Percentiles rank a stretch among this genome's conserved stretches.
Conservation (phyloP, 2,888 invertebrate genomes). For the Chrysolina oricalcia region DNA sequence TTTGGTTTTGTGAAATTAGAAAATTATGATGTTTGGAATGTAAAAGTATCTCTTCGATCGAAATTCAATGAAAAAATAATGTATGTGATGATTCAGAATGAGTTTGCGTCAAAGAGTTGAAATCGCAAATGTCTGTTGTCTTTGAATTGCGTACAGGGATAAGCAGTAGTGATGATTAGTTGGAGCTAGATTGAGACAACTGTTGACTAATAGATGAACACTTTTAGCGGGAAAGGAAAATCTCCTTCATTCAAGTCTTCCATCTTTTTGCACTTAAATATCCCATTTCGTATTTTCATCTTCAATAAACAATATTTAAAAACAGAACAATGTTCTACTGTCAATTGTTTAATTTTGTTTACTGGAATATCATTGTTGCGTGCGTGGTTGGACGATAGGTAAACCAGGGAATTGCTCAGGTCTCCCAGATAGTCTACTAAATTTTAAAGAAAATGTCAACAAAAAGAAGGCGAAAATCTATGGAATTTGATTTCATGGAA, state of each 20-base stretch:
- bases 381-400: conserved; percentile 41
- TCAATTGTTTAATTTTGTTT: conserved; percentile 64
- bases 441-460: too few species aligned
- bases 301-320: conserved; percentile 71
- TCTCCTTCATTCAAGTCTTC: conserved; percentile 55
- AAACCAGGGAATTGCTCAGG: neutral
- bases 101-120: too few species aligned
- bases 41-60: neutral
- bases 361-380: conserved; percentile 63
- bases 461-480: neutral
- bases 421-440: neutral
- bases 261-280: conserved; percentile 59
- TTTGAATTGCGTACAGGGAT: conserved; percentile 35
- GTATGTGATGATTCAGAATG: too few species aligned
- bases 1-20: too few species aligned
- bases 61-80: neutral
- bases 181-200: conserved; percentile 40
- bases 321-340: conserved; percentile 72
- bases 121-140: conserved; percentile 8
- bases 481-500: neutral
- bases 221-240: conserved; percentile 65
- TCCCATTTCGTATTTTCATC: conserved; percentile 63
- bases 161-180: conserved; percentile 63
- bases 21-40: neutral
- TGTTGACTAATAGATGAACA: conserved; percentile 69